Evolutionary conservation across 2,113 vertebrate species (phyloP).

Genomic region (Aspiorhynchus laticeps): DNA sequence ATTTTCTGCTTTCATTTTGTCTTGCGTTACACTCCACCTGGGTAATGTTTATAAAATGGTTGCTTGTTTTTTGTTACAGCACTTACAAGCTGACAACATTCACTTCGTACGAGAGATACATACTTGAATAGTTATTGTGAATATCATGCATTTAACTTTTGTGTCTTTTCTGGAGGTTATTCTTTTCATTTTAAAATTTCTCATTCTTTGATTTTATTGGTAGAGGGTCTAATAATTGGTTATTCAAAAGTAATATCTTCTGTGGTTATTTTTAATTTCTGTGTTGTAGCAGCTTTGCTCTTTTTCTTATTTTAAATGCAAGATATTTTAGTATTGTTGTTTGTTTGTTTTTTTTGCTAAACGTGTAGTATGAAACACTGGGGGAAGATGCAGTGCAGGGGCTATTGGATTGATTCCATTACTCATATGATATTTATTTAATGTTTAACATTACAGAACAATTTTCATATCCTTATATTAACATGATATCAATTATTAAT

Average conservation of each 20-base stretch:
- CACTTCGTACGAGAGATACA: not conserved
- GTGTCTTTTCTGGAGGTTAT: not conserved
- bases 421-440: conserved; percentile 1
- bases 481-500: conserved; percentile 33
- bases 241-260: not conserved
- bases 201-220: not conserved
- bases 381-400: not conserved
- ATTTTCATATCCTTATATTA: not conserved
- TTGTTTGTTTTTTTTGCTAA: not conserved
- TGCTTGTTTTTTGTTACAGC: not conserved
- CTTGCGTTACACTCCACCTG: not conserved
- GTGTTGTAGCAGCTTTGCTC: not conserved
- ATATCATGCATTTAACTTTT: not conserved
- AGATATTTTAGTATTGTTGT: not conserved
- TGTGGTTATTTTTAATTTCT: not conserved
- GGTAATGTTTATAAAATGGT: not conserved
- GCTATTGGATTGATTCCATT: not conserved
- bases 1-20: not conserved
- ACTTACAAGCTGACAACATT: not conserved
- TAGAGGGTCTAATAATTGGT: not conserved
- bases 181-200: not conserved
- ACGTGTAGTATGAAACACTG: not conserved
- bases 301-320: not conserved
- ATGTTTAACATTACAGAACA: conserved; percentile 15
- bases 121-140: conserved; percentile 6